These are phyloP conservation scores for Coptodon rendalli DNA, from an alignment of 2,113 vertebrate species.

Conservation along the genomic window DNA sequence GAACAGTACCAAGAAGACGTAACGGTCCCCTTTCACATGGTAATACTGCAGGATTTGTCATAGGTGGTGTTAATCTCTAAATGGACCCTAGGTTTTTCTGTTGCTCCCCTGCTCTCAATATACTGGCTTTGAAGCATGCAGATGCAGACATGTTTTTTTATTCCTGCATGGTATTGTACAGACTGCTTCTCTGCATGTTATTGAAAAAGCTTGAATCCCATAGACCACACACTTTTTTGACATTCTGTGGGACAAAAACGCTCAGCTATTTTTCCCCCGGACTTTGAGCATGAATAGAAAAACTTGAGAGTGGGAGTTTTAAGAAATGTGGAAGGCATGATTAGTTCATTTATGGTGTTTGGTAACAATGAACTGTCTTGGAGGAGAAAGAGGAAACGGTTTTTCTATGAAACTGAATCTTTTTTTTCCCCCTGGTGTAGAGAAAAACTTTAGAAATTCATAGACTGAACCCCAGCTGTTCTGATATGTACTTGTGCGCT, in stretches of 20 bases:
- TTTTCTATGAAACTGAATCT: background rate
- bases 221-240: conserved; percentile 28
- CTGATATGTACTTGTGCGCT: background rate
- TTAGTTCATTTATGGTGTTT: conserved; percentile 2
- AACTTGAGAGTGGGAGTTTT: conserved; percentile 24
- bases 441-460: background rate
- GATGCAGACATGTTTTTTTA: conserved; percentile 59
- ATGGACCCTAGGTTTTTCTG: conserved; percentile 14
- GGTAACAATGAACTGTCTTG: conserved; percentile 59
- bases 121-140: conserved; percentile 76
- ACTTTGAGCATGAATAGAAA: conserved; percentile 57
- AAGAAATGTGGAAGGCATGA: conserved; percentile 52
- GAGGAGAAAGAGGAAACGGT: conserved; percentile 29
- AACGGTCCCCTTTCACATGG: background rate
- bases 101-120: conserved; percentile 72
- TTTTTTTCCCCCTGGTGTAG: background rate
- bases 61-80: conserved; percentile 23
- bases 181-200: conserved; percentile 72
- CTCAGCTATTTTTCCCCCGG: conserved; percentile 6
- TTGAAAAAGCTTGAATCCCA: conserved; percentile 34
- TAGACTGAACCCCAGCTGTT: background rate
- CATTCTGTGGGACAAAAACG: conserved; percentile 2
- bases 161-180: conserved; percentile 67
- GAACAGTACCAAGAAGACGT: conserved; percentile 5
- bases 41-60: conserved; percentile 4